These are phyloP conservation scores for Bedellia somnulentella DNA, from an alignment of 2,888 invertebrate species.

Conservation along the genomic window DNA sequence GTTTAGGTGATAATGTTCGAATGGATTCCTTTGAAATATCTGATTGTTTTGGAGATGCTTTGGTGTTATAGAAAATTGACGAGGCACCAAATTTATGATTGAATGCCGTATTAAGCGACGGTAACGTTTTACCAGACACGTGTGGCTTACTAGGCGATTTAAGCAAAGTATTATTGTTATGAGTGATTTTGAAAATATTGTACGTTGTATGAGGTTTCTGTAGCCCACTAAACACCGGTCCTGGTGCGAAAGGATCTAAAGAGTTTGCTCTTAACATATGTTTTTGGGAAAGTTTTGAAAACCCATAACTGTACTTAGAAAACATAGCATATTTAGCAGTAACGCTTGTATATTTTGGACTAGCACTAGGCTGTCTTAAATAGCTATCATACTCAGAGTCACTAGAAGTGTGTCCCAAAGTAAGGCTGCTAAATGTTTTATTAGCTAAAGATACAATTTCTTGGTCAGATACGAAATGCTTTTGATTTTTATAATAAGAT, in stretches of 20 bases:
- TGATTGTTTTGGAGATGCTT: conserved; percentile 21
- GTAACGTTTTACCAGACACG: conserved; percentile 29
- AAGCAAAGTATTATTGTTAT: conserved; percentile 35
- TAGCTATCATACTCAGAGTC: conserved; percentile 52
- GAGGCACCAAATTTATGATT: conserved; percentile 49
- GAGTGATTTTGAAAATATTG: conserved; percentile 48
- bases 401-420: conserved; percentile 59
- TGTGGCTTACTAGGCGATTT: conserved; percentile 37
- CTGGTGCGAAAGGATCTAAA: conserved; percentile 51
- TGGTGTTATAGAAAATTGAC: conserved; percentile 31
- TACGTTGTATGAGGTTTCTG: conserved; percentile 42
- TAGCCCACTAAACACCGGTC: conserved; percentile 52
- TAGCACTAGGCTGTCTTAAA: conserved; percentile 35
- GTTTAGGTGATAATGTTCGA: conserved; percentile 31
- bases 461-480: conserved; percentile 60
- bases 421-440: conserved; percentile 54
- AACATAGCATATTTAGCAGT: conserved; percentile 42
- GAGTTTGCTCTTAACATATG: conserved; percentile 33
- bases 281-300: conserved; percentile 36
- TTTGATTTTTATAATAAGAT: conserved; percentile 56
- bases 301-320: conserved; percentile 38
- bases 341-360: conserved; percentile 49
- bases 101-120: conserved; percentile 41
- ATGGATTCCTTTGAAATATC: no score
- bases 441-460: conserved; percentile 61